Conservation (phyloP, 2,113 vertebrate genomes). For the Mustela nigripes region DNA sequence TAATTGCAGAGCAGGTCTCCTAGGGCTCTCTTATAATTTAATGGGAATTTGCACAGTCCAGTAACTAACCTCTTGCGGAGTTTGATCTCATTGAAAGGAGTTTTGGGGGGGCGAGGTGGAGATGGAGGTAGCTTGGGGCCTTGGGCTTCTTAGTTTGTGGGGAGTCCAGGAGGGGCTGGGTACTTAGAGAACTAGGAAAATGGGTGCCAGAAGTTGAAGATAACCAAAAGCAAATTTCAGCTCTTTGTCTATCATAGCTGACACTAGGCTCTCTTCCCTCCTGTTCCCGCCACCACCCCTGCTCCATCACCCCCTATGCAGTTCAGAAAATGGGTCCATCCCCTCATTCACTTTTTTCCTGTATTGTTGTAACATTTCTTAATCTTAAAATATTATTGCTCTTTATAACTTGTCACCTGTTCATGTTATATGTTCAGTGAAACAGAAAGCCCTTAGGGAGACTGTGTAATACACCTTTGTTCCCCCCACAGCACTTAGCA, state of each 20-base stretch:
- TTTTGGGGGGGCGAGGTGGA: not conserved
- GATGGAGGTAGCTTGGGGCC: not conserved
- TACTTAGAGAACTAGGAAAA: not conserved
- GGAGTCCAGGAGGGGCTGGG: not conserved
- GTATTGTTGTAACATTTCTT: conserved; percentile 39
- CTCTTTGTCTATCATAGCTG: not conserved
- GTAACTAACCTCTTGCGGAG: not conserved
- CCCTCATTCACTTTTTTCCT: not conserved
- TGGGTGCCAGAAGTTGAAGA: not conserved
- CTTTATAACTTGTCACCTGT: conserved; percentile 5
- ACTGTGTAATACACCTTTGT: not conserved
- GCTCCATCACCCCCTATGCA: not conserved
- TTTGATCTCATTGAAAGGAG: not conserved
- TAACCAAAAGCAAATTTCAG: not conserved
- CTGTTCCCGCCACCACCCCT: too few relatives aligned
- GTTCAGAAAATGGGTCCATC: not conserved
- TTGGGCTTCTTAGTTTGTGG: not conserved
- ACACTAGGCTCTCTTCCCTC: not conserved
- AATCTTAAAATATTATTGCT: not conserved
- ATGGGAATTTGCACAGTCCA: not conserved
- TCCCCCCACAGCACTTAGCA: not conserved
- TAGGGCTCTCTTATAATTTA: not conserved
- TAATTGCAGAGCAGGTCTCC: not conserved
- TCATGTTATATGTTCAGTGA: not conserved
- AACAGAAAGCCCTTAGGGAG: conserved; percentile 8